Base-by-base conservation (phyloP, 2,113 vertebrate genomes). In the Gobiocypris rarus region DNA sequence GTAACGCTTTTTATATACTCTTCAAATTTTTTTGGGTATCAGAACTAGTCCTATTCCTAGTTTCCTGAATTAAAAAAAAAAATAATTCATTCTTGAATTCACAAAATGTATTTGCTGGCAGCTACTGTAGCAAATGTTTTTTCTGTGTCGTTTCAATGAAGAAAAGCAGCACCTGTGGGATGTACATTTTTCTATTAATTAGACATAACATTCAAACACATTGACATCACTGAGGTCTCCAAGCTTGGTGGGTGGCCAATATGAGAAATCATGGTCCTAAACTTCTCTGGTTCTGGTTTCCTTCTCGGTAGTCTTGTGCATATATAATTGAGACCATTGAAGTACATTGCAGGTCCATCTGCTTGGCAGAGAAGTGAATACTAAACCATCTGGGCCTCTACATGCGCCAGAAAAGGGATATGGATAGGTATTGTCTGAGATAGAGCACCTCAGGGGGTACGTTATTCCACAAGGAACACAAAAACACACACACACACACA, bases 361-460 rank as follows among this genome's bases (percentile, higher is more conserved):
- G 97, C 96, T 97, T 97, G 96, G 95, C 95, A 97, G 95, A 95
- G 95, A 96, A 95, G 96, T 94, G 95, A 96, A 96, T 96, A 93
- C 94, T 93, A 95, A 96, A 96, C 96, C 97, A 98, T 98, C 96
- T 97, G 96, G 95, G 96, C 94, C 93, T 91, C 95, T 90, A 92
- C 93, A 94, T 93, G 94, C 94, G 95, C 94, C 95, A 95, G 93
- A 93, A 94, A 94, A 95, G 95, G 94, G 94, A 95, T 92, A 95
- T 93, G 93, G 93, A 95, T 94, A 96, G 94, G 94, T 94, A 95
- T 93, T 95, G 95, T 94, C 94, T 95, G 81, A 84, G 80, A 86
- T 81, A 31, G 88, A 88, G 89, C 88, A 89, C 88, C 85, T 88
- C 83, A 82, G 88, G 84, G 85, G 87, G 80, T 89, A 79, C 75